Evolutionary conservation across 64 coral and sea anemone species (phyloP).

Genomic region (Pachyseris speciosa): DNA sequence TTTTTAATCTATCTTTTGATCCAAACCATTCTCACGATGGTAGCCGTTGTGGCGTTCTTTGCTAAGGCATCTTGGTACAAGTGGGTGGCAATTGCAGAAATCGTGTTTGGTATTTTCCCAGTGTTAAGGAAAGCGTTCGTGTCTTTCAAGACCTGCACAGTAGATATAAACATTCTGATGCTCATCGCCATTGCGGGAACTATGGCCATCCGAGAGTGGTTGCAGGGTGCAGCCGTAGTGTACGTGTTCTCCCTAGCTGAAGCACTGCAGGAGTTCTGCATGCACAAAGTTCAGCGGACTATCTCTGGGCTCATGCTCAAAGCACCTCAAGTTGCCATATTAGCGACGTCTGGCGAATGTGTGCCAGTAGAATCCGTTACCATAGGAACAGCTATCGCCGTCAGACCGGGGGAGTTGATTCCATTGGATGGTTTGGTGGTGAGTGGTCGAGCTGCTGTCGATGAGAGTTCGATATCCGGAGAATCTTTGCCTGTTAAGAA

Average conservation of each 20-base stretch:
- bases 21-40: slow-evolving; percentile 68
- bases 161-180: slow-evolving; percentile 90
- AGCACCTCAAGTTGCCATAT: slow-evolving; percentile 75
- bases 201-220: slow-evolving; percentile 75
- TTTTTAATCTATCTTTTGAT: slow-evolving; percentile 59
- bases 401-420: slow-evolving; percentile 92
- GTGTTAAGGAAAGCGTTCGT: slow-evolving; percentile 71
- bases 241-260: slow-evolving; percentile 89
- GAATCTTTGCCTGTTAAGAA: slow-evolving; percentile 94
- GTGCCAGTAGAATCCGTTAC: slow-evolving; percentile 74
- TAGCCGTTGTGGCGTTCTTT: slow-evolving; percentile 58
- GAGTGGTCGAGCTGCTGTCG: slow-evolving; percentile 79
- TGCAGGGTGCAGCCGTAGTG: slow-evolving; percentile 93
- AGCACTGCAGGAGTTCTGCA: slow-evolving; percentile 78
- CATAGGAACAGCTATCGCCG: slow-evolving; percentile 88
- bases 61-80: slow-evolving; percentile 55
- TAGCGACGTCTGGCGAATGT: slow-evolving; percentile 80
- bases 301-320: slow-evolving; percentile 94
- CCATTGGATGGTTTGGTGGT: slow-evolving; percentile 93
- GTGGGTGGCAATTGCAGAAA: slow-evolving; percentile 91
- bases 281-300: slow-evolving; percentile 91
- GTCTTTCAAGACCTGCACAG: slow-evolving; percentile 57
- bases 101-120: slow-evolving; percentile 79
- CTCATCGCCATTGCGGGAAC: slow-evolving; percentile 90
- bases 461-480: slow-evolving; percentile 93